Conservation (phyloP, 2,113 vertebrate species). For the Prietella phreatophila region DNA sequence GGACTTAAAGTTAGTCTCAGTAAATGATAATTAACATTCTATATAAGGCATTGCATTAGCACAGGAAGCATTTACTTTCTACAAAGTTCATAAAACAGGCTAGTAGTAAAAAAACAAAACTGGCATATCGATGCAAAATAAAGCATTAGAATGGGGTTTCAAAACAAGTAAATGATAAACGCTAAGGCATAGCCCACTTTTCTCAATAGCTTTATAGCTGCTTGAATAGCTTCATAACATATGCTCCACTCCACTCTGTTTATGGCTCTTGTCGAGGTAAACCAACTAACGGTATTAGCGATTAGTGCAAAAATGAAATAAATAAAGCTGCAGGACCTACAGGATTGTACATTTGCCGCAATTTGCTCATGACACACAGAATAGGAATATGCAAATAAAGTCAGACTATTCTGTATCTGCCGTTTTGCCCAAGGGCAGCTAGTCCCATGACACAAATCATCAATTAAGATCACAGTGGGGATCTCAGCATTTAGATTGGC, state of each 20-base stretch:
- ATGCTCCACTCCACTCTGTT: slow-evolving; percentile 66
- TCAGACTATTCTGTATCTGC: slow-evolving; percentile 62
- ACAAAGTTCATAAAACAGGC: slow-evolving; percentile 41
- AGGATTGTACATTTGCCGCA: slow-evolving; percentile 65
- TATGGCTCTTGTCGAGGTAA: slow-evolving; percentile 66
- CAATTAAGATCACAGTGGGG: slow-evolving; percentile 81
- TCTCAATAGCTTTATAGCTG: slow-evolving; percentile 65
- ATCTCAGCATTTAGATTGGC: slow-evolving; percentile 73
- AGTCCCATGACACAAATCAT: slow-evolving; percentile 81
- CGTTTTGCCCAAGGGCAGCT: slow-evolving; percentile 72
- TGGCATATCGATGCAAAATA: slow-evolving; percentile 23
- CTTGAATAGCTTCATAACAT: slow-evolving; percentile 69
- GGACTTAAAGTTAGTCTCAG: too few relatives aligned
- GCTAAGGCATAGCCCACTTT: slow-evolving; percentile 61
- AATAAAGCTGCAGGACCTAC: slow-evolving; percentile 66
- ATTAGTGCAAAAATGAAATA: slow-evolving; percentile 60
- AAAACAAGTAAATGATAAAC: slow-evolving; percentile 58
- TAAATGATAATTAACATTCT: neutral
- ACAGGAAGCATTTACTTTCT: slow-evolving; percentile 37
- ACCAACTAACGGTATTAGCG: slow-evolving; percentile 71
- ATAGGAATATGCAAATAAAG: slow-evolving; percentile 75
- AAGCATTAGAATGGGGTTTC: slow-evolving; percentile 44
- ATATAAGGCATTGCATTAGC: neutral
- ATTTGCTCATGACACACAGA: slow-evolving; percentile 68
- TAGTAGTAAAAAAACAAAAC: slow-evolving; percentile 39